These are phyloP conservation scores for Rhabdornis inornatus DNA, from an alignment of 2,113 vertebrate species.

Conservation along the genomic window DNA sequence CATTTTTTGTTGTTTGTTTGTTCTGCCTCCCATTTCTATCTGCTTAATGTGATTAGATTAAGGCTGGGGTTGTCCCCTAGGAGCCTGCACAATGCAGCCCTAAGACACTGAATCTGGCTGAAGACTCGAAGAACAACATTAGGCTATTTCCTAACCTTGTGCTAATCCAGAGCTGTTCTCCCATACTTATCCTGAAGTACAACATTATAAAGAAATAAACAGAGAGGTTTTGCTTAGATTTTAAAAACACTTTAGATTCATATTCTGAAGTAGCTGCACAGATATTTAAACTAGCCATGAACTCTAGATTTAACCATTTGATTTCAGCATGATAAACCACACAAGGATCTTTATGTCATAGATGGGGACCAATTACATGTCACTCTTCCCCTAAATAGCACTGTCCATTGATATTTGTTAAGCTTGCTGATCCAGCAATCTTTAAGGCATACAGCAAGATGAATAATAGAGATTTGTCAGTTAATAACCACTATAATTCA, in stretches of 20 bases:
- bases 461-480: slow-evolving; percentile 87
- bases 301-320: slow-evolving; percentile 8
- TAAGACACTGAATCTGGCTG: neutral
- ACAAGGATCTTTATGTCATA: neutral
- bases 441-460: slow-evolving; percentile 76
- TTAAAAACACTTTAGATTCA: neutral
- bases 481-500: slow-evolving; percentile 94
- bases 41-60: neutral
- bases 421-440: slow-evolving; percentile 73
- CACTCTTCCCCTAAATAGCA: slow-evolving; percentile 26
- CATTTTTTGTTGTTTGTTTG: neutral
- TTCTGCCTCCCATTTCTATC: neutral
- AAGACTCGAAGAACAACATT: neutral
- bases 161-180: neutral
- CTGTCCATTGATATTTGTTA: slow-evolving; percentile 37
- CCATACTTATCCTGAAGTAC: neutral
- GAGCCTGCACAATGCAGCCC: neutral
- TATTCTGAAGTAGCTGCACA: neutral
- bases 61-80: neutral
- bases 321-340: slow-evolving; percentile 8
- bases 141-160: neutral
- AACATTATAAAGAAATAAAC: neutral
- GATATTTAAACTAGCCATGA: neutral
- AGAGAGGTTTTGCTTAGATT: neutral
- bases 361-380: neutral